Conservation (phyloP, 1,140 invertebrate genomes). For the Drosophila yakuba region DNA sequence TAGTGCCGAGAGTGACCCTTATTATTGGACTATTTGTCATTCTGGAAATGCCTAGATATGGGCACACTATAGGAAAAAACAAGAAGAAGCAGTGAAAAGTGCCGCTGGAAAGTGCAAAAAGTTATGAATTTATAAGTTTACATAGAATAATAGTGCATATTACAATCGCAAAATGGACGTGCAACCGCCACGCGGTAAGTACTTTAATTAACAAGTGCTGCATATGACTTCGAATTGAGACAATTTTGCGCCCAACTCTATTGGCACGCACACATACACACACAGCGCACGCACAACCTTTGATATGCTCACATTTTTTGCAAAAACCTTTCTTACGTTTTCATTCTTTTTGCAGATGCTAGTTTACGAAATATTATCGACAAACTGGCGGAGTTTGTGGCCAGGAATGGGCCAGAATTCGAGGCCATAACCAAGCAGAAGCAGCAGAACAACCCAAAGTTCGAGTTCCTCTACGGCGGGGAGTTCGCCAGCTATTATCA, state of each 20-base stretch:
- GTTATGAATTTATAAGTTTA: conserved; percentile 46
- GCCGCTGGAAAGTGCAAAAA: conserved; percentile 55
- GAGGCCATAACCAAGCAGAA: conserved; percentile 99
- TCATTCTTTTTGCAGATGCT: conserved; percentile 60
- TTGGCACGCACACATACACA: conserved; percentile 15
- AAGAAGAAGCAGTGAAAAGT: conserved; percentile 31
- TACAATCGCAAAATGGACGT: conserved; percentile 57
- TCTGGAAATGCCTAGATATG: not conserved
- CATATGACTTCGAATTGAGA: too few relatives aligned
- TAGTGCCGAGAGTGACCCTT: not conserved
- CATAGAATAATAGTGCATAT: conserved; percentile 48
- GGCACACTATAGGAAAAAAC: conserved; percentile 9
- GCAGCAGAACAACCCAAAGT: conserved; percentile 98
- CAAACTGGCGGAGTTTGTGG: conserved; percentile 99
- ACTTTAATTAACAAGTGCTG: not conserved
- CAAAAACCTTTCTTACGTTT: conserved; percentile 2
- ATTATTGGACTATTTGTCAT: not conserved
- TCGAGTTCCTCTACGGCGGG: conserved; percentile 98
- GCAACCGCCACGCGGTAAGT: conserved; percentile 64
- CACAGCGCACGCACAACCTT: conserved; percentile 1
- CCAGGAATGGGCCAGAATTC: conserved; percentile 98
- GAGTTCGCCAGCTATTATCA: conserved; percentile 98
- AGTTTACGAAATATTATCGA: conserved; percentile 95
- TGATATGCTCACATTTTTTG: conserved; percentile 34
- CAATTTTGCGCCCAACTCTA: not conserved